Conservation (phyloP, 2,888 invertebrate species). For the Ormyrus nitidulus region DNA sequence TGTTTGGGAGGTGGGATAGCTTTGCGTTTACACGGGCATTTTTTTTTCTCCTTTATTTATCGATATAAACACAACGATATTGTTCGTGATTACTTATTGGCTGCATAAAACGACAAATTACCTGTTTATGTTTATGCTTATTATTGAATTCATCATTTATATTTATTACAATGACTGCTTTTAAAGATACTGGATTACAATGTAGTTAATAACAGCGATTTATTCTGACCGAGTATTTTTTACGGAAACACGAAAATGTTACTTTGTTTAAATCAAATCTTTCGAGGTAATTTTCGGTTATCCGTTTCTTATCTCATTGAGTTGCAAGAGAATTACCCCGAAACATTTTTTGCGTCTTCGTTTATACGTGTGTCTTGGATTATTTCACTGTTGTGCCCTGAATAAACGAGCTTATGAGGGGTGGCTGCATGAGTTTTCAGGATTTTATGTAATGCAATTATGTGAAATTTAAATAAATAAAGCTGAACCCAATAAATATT, state of each 20-base stretch:
- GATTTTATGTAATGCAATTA: background rate
- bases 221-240: background rate
- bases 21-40: constrained; percentile 20
- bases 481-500: background rate
- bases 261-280: background rate
- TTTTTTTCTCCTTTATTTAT: constrained; percentile 28
- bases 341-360: constrained; percentile 6
- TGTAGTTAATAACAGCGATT: constrained; percentile 42
- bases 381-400: constrained; percentile 4
- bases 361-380: background rate
- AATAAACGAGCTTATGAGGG: background rate
- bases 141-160: constrained; percentile 62
- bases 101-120: constrained; percentile 61
- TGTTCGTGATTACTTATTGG: constrained; percentile 58
- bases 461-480: constrained; percentile 2
- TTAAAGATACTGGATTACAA: constrained; percentile 60
- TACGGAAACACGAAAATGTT: constrained; percentile 27
- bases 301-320: constrained; percentile 9
- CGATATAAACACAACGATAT: constrained; percentile 57
- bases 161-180: constrained; percentile 63
- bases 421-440: background rate
- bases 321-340: constrained; percentile 3
- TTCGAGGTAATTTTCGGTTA: constrained; percentile 16
- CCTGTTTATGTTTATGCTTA: constrained; percentile 43
- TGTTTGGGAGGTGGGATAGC: background rate